These are phyloP conservation scores for Myotis findleyi DNA, from an alignment of 2,797 vertebrate genomes.

Conservation along the genomic window DNA sequence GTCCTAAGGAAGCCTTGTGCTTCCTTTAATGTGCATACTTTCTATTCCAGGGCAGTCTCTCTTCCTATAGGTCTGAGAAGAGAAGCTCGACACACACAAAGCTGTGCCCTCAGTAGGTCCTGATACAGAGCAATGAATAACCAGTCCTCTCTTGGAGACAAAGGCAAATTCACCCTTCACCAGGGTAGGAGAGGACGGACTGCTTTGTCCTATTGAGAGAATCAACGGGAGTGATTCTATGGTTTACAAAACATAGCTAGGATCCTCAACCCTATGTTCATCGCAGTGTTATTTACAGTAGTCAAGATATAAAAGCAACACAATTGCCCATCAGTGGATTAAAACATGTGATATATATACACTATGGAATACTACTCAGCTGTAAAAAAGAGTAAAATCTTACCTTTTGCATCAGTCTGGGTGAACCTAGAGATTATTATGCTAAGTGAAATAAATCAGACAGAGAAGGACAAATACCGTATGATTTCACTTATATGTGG, in stretches of 20 bases:
- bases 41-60: not conserved
- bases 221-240: not conserved
- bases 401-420: not conserved
- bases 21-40: not conserved
- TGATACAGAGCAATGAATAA: not conserved
- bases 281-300: not conserved
- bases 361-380: not conserved
- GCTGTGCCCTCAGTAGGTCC: not conserved
- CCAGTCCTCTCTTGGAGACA: not conserved
- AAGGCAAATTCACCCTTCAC: not conserved
- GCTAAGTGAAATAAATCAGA: not conserved
- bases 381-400: not conserved
- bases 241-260: not conserved
- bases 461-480: not conserved
- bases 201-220: not conserved
- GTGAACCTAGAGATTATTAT: not conserved
- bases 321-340: not conserved
- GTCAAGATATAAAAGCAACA: not conserved
- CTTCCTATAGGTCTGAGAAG: not conserved
- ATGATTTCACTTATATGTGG: not conserved
- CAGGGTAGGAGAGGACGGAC: not conserved
- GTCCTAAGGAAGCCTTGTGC: not conserved
- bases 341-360: not conserved
- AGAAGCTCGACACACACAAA: not conserved
- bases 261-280: not conserved